Base-by-base conservation (phyloP, 1,140 invertebrate species). In the Polypedilum pembai region DNA sequence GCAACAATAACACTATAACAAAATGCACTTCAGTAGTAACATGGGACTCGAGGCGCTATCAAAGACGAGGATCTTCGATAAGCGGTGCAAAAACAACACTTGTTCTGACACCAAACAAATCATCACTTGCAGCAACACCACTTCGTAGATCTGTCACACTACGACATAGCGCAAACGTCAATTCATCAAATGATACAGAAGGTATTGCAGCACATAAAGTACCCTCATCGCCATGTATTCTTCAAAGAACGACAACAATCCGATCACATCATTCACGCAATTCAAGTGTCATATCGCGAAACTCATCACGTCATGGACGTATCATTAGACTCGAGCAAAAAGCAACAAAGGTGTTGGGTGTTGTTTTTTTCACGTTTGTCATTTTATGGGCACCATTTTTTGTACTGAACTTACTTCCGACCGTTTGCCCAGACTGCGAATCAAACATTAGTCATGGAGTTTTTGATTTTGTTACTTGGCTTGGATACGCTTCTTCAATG, bases 361-460 rank as follows among this genome's bases (percentile, higher is more conserved):
- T 96, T 0, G 93, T 97, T 0, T 97, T 96, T 83, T 94, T 95
- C 80, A 94, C 93, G 0, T 97, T 97, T 81, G 94, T 96, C 0
- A 89, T 96, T 12, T 86, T 96, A 8, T 97, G 95, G 95, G 90
- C 94, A 1, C 94, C 94, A 0, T 97, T 97, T 83, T 97, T 97
- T 83, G 90, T 94, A 0, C 84, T 94, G 2, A 97, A 96, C 79
- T 84, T 95, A 74, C 83, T 94, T 75, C 91, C 91, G 7, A 89
- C 89, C 0, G 83, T 94, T 4, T 94, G 92, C 79, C 86, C 86
- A 1, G 87, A 91, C 74, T 94, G 92, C 79, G 92, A 93, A 77
- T 85, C 87, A 40, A 82, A 86, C 40, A 90, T 94, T 72, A 85
- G 87, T 20, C 88, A 86, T 75, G 91, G 89, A 84, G 89, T 95